phyloP scores from a whole-genome alignment of 2,888 invertebrate genomes.

The Pandemis heparana region DNA sequence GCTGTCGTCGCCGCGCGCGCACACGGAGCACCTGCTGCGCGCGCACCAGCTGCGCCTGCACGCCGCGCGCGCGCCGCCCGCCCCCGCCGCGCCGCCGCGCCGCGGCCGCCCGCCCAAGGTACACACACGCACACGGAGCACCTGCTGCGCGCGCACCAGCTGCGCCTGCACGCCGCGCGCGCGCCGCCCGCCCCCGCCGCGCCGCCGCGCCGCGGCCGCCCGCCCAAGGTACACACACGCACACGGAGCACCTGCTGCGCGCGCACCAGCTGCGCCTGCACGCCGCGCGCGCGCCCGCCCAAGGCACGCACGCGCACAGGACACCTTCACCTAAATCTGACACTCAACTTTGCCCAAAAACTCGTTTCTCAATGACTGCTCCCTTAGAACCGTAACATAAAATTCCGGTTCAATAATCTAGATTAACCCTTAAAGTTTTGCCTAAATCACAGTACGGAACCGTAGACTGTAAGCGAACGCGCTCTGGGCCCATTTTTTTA shows the following conservation, averaged over 20 bases:
- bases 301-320: no score
- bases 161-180: conserved; percentile 68
- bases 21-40: conserved; percentile 80
- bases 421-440: no score
- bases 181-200: conserved; percentile 17
- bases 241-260: conserved; percentile 71
- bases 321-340: no score
- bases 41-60: conserved; percentile 78
- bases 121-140: conserved; percentile 66
- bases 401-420: no score
- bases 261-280: conserved; percentile 78
- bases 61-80: conserved; percentile 50
- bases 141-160: conserved; percentile 76
- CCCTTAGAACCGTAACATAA: no score
- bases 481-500: no score
- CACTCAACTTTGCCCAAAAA: no score
- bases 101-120: conserved; percentile 47
- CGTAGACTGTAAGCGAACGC: no score
- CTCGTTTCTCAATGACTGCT: no score
- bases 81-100: conserved; percentile 9
- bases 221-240: conserved; percentile 46
- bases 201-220: conserved; percentile 29
- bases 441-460: no score
- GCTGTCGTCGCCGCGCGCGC: conserved; percentile 69
- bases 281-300: conserved; percentile 49